phyloP scores from a whole-genome alignment of 2,797 vertebrate genomes.

The Rhinogobio ventralis region DNA sequence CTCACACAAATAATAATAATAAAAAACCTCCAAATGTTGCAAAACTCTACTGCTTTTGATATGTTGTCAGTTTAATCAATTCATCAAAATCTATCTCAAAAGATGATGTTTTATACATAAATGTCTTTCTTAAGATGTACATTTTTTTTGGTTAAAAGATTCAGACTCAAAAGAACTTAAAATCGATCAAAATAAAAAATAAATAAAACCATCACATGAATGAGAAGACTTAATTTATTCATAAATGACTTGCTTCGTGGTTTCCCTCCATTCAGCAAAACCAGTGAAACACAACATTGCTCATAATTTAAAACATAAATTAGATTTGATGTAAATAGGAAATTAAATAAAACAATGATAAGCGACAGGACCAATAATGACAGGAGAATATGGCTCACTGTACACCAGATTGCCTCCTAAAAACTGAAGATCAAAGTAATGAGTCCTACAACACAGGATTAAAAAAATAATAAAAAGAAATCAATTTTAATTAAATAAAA shows the following conservation, averaged over 20 bases:
- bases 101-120: neutral
- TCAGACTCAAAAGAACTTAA: constrained; percentile 64
- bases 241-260: constrained; percentile 74
- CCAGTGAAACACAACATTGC: constrained; percentile 75
- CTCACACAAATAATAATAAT: neutral
- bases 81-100: neutral
- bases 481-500: constrained; percentile 34
- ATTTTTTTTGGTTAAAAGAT: constrained; percentile 51
- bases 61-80: neutral
- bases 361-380: constrained; percentile 68
- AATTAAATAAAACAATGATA: constrained; percentile 81
- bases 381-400: constrained; percentile 47
- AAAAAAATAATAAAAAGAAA: constrained; percentile 8
- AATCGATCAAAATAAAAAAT: constrained; percentile 70
- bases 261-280: constrained; percentile 69
- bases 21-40: neutral
- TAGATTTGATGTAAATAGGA: constrained; percentile 81
- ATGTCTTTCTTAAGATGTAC: neutral
- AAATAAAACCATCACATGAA: constrained; percentile 72
- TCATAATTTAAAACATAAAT: constrained; percentile 89
- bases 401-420: constrained; percentile 49
- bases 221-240: constrained; percentile 80
- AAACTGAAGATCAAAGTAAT: constrained; percentile 31
- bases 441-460: constrained; percentile 22
- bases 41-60: neutral